Base-by-base conservation (phyloP, 2,888 invertebrate species). In the Thera britannica region DNA sequence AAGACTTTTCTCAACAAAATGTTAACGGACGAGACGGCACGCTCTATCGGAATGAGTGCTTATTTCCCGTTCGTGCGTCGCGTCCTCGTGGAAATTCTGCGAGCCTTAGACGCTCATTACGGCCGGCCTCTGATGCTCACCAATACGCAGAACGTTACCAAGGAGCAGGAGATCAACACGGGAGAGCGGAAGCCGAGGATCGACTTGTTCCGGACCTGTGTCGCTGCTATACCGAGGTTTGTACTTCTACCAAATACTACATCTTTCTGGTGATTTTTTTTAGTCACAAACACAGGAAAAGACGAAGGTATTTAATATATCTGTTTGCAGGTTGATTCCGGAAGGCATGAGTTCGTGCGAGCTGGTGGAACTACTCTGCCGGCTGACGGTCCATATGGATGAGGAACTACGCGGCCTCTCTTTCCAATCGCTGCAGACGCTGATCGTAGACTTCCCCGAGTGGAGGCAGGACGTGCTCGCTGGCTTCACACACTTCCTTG, bases 161-260 rank as follows among this genome's bases (percentile, higher is more conserved):
- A 99, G 88, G 98, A 98, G 83, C 98, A 98, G 7, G 98, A 98
- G 88, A 97, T 98, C 95, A 96, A 98, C 46, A 97, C 98, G 0
- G 99, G 99, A 0, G 99, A 99, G 86, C 95, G 99, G 51, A 99
- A 99, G 86, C 99, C 99, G 0, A 97, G 99, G 83, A 98, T 99
- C 76, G 99, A 99, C 91, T 92, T 99, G 78, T 99, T 99, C 86
- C 95, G 99, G 55, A 99, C 99, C 0, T 99, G 99, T 84, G 98
- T 99, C 12, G 99, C 99, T 7, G 99, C 99, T 4, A 98, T 99
- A 79, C 99, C 99, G 0, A 90, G 93, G 93, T 90, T 6, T 38
- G 41, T 58, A 12, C 46, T 55, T 52, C 3, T 23, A 23, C 23
- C 23, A 23, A 23, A 23, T 23, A 23, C 23, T 23, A 23, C 23